phyloP scores from a whole-genome alignment of 2,797 vertebrate genomes.

The Neostethus bicornis region DNA sequence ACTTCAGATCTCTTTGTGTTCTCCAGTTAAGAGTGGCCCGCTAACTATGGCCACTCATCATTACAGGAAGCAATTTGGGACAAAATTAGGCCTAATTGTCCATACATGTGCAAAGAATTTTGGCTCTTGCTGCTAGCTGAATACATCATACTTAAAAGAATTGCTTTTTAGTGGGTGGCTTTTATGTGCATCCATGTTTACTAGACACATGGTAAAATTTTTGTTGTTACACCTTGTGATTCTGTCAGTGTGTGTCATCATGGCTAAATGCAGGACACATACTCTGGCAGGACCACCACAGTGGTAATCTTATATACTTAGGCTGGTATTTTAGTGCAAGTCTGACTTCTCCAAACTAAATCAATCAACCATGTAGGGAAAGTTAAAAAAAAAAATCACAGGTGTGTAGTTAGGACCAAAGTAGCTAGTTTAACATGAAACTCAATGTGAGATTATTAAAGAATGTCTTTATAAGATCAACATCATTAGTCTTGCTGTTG shows the following conservation, averaged over 20 bases:
- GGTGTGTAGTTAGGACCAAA: not conserved
- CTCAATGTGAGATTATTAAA: too few relatives aligned
- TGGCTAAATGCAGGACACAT: constrained; percentile 2
- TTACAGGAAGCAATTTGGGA: constrained; percentile 81
- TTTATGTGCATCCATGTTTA: constrained; percentile 41
- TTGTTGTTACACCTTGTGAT: constrained; percentile 2
- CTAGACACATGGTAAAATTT: constrained; percentile 2
- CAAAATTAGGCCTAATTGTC: constrained; percentile 83
- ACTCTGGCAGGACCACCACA: not conserved
- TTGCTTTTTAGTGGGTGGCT: constrained; percentile 63
- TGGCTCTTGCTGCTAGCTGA: constrained; percentile 63
- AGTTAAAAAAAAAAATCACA: not conserved
- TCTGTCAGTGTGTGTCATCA: not conserved
- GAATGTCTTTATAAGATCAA: too few relatives aligned
- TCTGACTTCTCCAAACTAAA: not conserved
- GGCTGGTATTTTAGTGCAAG: not conserved
- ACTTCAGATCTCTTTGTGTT: constrained; percentile 74
- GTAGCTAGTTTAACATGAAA: not conserved
- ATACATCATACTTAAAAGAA: constrained; percentile 73
- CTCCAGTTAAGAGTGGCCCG: constrained; percentile 63
- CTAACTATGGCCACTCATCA: constrained; percentile 79
- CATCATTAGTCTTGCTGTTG: not conserved
- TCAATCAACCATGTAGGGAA: not conserved
- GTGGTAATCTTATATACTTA: not conserved
- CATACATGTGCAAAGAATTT: constrained; percentile 79